A percentile compares a stretch with the other conserved stretches of the same genome.
Conservation (phyloP, 1,140 invertebrate genomes). For the Eumeta japonica region DNA sequence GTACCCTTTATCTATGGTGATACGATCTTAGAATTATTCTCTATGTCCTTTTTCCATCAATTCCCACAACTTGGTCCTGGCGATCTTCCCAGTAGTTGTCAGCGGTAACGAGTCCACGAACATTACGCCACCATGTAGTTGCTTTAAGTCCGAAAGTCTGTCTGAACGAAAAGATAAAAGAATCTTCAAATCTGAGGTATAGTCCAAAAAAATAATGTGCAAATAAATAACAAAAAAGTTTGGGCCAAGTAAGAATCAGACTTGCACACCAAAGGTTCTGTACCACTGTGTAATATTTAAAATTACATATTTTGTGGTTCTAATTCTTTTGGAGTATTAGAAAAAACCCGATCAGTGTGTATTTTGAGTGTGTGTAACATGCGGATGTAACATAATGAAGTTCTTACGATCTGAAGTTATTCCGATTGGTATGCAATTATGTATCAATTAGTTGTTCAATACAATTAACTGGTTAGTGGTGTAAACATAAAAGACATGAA, state of each 20-base stretch:
- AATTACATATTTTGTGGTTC: neutral
- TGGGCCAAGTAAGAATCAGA: too few species aligned
- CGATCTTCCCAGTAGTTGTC: conserved; percentile 65
- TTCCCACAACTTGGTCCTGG: conserved; percentile 47
- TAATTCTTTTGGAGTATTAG: conserved; percentile 9
- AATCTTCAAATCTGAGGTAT: conserved; percentile 2
- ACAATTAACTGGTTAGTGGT: too few species aligned
- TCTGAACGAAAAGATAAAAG: conserved; percentile 18
- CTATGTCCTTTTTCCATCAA: conserved; percentile 20
- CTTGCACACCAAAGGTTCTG: neutral
- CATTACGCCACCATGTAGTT: conserved; percentile 59
- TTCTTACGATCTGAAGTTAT: too few species aligned
- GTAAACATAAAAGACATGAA: too few species aligned
- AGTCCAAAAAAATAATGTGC: conserved; percentile 12
- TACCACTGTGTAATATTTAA: neutral
- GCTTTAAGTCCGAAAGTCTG: conserved; percentile 45
- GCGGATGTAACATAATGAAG: too few species aligned
- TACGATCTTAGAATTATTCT: too few species aligned
- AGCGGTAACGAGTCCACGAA: conserved; percentile 62
- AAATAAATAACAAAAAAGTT: too few species aligned
- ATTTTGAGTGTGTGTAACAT: too few species aligned
- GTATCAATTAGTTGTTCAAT: too few species aligned
- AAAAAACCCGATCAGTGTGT: too few species aligned
- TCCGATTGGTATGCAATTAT: too few species aligned
- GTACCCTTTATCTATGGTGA: too few species aligned